Conservation (phyloP, 1,140 invertebrate genomes). For the Orussus abietinus region DNA sequence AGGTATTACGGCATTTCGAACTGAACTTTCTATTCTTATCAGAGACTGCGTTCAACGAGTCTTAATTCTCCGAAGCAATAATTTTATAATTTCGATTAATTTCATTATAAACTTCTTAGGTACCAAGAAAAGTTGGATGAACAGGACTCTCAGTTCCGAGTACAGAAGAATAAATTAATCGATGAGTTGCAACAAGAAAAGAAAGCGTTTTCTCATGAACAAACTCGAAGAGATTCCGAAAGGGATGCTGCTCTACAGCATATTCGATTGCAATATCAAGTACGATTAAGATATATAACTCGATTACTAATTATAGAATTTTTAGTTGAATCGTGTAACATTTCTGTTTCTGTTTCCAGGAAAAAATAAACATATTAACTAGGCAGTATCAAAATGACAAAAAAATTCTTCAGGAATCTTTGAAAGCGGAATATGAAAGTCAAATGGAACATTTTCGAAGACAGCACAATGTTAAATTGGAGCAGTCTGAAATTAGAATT, state of each 20-base stretch:
- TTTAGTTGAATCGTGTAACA: not conserved
- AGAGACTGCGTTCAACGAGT: not conserved
- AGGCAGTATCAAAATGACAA: conserved; percentile 54
- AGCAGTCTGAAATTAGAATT: conserved; percentile 58
- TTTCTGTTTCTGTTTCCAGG: conserved; percentile 22
- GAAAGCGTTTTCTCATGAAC: conserved; percentile 31
- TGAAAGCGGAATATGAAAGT: conserved; percentile 56
- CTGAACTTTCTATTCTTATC: conserved; percentile 1
- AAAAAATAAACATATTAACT: conserved; percentile 38
- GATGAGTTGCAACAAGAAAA: conserved; percentile 39
- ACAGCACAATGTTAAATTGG: conserved; percentile 53
- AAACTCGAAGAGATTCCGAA: conserved; percentile 28
- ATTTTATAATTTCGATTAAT: not conserved
- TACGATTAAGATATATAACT: no score
- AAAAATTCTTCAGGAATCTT: conserved; percentile 54
- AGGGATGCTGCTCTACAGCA: conserved; percentile 28
- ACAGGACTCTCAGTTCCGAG: conserved; percentile 33
- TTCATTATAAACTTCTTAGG: conserved; percentile 13
- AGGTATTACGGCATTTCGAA: no score
- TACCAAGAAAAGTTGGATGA: conserved; percentile 41
- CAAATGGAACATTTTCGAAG: conserved; percentile 58
- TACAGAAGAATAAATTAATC: conserved; percentile 31
- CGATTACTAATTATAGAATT: conserved; percentile 3
- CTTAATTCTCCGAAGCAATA: not conserved
- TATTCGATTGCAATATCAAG: conserved; percentile 30